A percentile compares a stretch with the other conserved stretches of the same genome.
Evolutionary conservation across 2,888 invertebrate genomes (phyloP).

Genomic region (Biston stratarius): DNA sequence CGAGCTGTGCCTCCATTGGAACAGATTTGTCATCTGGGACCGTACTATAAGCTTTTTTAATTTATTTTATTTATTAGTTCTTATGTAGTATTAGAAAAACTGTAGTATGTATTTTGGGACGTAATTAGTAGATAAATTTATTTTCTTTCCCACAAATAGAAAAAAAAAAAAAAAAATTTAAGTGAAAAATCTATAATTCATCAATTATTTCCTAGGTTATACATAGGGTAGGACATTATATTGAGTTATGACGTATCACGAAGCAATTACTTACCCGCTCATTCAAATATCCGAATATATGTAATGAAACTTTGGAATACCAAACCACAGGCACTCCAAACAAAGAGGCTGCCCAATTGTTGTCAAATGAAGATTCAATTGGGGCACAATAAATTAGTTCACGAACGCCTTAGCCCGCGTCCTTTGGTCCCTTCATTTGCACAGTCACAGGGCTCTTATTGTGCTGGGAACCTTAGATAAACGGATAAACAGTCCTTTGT

Average conservation of each 20-base stretch:
- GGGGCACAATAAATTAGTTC: slow-evolving; percentile 70
- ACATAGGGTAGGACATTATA: too few relatives aligned
- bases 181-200: too few relatives aligned
- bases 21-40: too few relatives aligned
- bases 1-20: too few relatives aligned
- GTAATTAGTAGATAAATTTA: too few relatives aligned
- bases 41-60: too few relatives aligned
- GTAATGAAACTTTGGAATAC: slow-evolving; percentile 37
- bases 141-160: too few relatives aligned
- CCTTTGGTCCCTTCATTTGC: slow-evolving; percentile 70
- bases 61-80: too few relatives aligned
- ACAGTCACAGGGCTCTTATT: slow-evolving; percentile 59
- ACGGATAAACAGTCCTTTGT: slow-evolving; percentile 64
- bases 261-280: neutral
- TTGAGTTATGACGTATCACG: neutral
- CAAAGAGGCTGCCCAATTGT: slow-evolving; percentile 76
- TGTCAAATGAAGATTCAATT: slow-evolving; percentile 85
- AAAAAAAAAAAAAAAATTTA: too few relatives aligned
- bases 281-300: slow-evolving; percentile 21
- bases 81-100: too few relatives aligned
- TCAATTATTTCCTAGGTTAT: neutral
- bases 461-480: slow-evolving; percentile 57
- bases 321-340: slow-evolving; percentile 51
- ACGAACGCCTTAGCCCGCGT: slow-evolving; percentile 50
- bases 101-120: too few relatives aligned